Conservation (phyloP, 2,113 vertebrate genomes). For the Pseudorasbora parva region DNA sequence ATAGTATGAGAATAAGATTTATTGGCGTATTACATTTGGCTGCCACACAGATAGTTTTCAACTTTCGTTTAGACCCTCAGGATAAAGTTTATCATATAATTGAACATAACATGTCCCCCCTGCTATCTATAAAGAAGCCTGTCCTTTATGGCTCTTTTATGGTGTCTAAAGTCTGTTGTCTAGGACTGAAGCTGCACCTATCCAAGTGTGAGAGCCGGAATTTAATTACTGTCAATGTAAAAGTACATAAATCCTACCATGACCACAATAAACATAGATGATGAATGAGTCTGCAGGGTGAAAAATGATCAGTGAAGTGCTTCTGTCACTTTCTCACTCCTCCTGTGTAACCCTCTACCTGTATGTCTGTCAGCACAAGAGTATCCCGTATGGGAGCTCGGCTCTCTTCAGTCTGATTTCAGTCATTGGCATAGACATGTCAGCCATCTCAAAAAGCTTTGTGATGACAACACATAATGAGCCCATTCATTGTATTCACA, state of each 20-base stretch:
- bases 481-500: not conserved
- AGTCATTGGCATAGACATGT: not conserved
- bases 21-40: not conserved
- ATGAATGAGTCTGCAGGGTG: not conserved
- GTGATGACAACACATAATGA: not conserved
- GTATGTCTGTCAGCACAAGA: slow-evolving; percentile 1
- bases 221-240: not conserved
- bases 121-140: slow-evolving; percentile 11
- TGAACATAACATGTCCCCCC: not conserved
- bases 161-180: slow-evolving; percentile 28
- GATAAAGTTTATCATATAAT: not conserved
- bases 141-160: slow-evolving; percentile 23
- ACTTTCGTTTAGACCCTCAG: not conserved
- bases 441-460: not conserved
- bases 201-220: not conserved
- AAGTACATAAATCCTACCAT: not conserved
- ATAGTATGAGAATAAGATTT: not conserved
- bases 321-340: not conserved
- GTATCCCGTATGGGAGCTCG: not conserved
- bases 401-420: not conserved
- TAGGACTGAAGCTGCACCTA: slow-evolving; percentile 10
- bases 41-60: not conserved
- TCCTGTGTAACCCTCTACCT: not conserved
- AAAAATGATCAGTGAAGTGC: not conserved
- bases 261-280: not conserved